Evolutionary conservation across 2,113 vertebrate genomes (phyloP).

Genomic region (Spea multiplicata): DNA sequence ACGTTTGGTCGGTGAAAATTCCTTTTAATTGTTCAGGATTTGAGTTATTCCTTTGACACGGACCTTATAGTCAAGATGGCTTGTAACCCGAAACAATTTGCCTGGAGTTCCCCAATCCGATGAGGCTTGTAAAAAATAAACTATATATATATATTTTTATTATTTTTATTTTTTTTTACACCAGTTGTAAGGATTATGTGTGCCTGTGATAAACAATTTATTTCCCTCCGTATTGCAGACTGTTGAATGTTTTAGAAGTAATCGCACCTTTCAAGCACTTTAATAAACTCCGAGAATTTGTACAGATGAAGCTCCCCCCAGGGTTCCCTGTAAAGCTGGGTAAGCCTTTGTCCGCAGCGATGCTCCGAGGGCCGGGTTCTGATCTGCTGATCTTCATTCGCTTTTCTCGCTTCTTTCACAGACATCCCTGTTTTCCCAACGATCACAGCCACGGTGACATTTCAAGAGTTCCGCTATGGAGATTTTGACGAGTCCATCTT

Average conservation of each 20-base stretch:
- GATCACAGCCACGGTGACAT: constrained; percentile 98
- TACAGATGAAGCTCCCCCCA: constrained; percentile 98
- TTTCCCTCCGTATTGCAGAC: constrained; percentile 61
- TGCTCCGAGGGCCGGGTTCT: no score
- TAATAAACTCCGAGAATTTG: constrained; percentile 99
- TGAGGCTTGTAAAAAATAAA: no score
- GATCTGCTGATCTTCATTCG: fast-evolving
- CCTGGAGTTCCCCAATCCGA: no score
- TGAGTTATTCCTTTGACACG: no score
- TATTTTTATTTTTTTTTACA: no score
- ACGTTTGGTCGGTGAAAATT: no score
- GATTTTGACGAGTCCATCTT: constrained; percentile 89
- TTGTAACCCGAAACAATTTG: no score
- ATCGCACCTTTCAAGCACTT: constrained; percentile 99
- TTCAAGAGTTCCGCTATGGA: constrained; percentile 96
- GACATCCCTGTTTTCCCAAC: constrained; percentile 98
- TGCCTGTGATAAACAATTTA: no score
- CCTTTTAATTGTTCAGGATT: no score
- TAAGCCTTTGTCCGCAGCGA: constrained; percentile 58
- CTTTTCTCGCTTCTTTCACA: constrained; percentile 50
- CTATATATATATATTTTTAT: no score
- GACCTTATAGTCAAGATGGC: no score
- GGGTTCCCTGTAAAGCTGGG: constrained; percentile 97
- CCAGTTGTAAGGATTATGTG: no score
- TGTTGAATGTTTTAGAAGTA: constrained; percentile 98